Evolutionary conservation across 2,888 invertebrate genomes (phyloP).

Genomic region (Vannuccia rotundouncinata): DNA sequence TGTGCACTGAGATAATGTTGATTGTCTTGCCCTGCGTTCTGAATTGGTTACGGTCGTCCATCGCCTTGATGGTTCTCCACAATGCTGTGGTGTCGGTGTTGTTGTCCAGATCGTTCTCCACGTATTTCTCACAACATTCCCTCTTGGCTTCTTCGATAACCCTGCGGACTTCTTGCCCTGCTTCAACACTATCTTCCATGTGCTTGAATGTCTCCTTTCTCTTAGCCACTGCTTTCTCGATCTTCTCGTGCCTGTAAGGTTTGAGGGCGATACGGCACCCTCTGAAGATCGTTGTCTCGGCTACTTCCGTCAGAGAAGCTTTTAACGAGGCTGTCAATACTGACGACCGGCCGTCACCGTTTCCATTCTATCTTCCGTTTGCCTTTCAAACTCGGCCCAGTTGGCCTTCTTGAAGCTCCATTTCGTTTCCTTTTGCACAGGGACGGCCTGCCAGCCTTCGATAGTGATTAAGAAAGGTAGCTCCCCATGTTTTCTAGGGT

Average conservation of each 20-base stretch:
- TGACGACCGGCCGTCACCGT: background rate
- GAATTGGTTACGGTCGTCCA: background rate
- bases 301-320: background rate
- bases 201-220: background rate
- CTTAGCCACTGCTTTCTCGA: background rate
- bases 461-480: background rate
- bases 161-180: background rate
- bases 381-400: background rate
- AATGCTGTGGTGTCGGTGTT: background rate
- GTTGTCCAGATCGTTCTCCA: background rate
- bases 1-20: background rate
- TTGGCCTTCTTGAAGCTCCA: background rate
- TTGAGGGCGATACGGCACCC: background rate
- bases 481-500: background rate
- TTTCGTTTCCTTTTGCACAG: background rate
- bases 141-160: background rate
- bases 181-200: background rate
- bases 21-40: background rate
- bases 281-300: background rate
- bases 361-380: background rate
- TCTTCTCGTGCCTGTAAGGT: background rate
- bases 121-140: background rate
- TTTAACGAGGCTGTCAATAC: background rate
- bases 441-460: background rate
- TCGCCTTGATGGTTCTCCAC: background rate